Base-by-base conservation (phyloP, 2,113 vertebrate genomes). In the Chloroceryle aenea region DNA sequence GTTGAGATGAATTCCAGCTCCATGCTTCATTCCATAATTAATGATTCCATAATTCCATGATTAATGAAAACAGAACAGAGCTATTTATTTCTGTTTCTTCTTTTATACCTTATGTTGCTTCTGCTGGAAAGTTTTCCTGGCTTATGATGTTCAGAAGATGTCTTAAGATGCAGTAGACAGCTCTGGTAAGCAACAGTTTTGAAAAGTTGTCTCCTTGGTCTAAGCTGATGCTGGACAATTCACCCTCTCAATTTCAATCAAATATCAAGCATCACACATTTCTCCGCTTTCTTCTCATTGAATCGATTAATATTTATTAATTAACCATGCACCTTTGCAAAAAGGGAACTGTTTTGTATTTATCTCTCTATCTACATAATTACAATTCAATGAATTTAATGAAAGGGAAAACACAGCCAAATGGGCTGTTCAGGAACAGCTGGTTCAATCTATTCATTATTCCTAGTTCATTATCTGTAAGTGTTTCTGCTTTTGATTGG, bases 401-500 rank as follows among this genome's bases (percentile, higher is more conserved):
- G 42, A 80, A 77, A 90, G 21, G 25, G 29, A 71, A 93, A 86
- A 47, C 20, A 34, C 12, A 77, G 76, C 27, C 75, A 95, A 91
- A 74, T 45, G 14, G 45, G 32, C 29, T 96, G 19, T 42, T 93
- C 30, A 73, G 71, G 78, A 95, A 80, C 91, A 94, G 81, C 87
- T 95, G 90, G 50, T 76, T 95, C 40, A 76, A 83, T 48, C 40
- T 87, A 74, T 66, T 96, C 36, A 66, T 91, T 97, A 96, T 96
- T 91, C 79, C 34, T 36, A 42, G 45, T 61, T 93, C 67, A 42
- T 74, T 38, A 85, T 85, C 38, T 87, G 32, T 86, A 84, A 92
- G 22, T 83, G n/a, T 38, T 91, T 69, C 56, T 76, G 58, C 55
- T 81, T 89, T 59, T 85, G 75, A 89, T 0, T 89, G 87, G 62